A percentile compares a stretch with the other conserved stretches of the same genome.
phyloP scores from a whole-genome alignment of 2,888 invertebrate genomes.

The Pseudococcus jackbeardsleyi region DNA sequence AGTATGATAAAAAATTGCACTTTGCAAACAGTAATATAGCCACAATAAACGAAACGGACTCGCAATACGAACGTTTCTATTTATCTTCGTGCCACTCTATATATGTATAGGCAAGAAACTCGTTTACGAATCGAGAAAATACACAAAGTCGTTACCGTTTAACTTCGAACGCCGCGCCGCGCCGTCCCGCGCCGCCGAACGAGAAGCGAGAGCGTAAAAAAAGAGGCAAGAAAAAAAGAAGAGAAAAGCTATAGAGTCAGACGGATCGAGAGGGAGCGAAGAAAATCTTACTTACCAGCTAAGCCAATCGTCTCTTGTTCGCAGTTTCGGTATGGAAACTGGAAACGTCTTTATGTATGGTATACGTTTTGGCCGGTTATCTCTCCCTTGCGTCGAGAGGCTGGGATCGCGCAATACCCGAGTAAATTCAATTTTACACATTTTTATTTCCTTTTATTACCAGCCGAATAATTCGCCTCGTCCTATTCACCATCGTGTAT shows the following conservation, averaged over 20 bases:
- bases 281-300: not conserved
- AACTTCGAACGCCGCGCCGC: not conserved
- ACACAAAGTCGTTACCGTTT: slow-evolving; percentile 32
- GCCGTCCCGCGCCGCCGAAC: not conserved
- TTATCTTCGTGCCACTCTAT: slow-evolving; percentile 31
- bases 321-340: slow-evolving; percentile 29
- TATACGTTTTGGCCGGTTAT: slow-evolving; percentile 33
- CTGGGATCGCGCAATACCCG: not conserved
- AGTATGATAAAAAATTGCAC: slow-evolving; percentile 45
- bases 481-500: not conserved
- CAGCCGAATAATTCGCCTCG: not conserved
- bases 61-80: slow-evolving; percentile 29
- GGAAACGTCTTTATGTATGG: slow-evolving; percentile 36
- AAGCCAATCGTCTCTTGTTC: slow-evolving; percentile 8
- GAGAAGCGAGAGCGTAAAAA: not conserved
- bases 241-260: not conserved
- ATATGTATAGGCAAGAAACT: slow-evolving; percentile 23
- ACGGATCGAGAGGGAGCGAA: not conserved
- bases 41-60: slow-evolving; percentile 44
- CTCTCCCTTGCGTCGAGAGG: slow-evolving; percentile 2
- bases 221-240: not conserved
- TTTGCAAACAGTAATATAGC: slow-evolving; percentile 45
- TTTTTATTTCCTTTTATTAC: slow-evolving; percentile 44
- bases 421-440: slow-evolving; percentile 43
- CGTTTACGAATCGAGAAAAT: slow-evolving; percentile 39